Evolutionary conservation across 2,888 invertebrate species (phyloP).

Genomic region (Mylabris sibirica): DNA sequence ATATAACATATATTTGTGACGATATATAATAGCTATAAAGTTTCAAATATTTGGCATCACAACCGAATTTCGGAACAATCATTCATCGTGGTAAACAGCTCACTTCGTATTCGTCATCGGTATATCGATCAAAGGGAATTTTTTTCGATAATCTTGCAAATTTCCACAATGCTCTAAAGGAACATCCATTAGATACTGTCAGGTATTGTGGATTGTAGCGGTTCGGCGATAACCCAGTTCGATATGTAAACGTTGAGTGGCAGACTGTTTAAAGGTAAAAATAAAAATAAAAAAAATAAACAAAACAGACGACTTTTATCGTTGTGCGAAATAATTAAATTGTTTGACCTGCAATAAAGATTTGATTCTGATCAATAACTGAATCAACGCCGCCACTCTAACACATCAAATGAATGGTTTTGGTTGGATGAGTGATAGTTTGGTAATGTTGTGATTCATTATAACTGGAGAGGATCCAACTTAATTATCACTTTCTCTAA

Average conservation of each 20-base stretch:
- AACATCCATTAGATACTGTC: conserved; percentile 6
- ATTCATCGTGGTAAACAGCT: not conserved
- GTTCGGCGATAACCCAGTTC: too few relatives aligned
- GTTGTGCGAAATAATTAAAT: too few relatives aligned
- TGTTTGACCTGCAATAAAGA: not conserved
- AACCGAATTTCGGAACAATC: not conserved
- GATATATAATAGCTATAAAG: not conserved
- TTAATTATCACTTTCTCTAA: conserved; percentile 1
- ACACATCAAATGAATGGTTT: not conserved
- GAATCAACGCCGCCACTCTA: not conserved
- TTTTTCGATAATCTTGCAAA: conserved; percentile 1
- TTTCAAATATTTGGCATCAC: not conserved
- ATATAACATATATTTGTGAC: too few relatives aligned
- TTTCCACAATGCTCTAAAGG: not conserved
- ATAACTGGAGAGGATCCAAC: not conserved
- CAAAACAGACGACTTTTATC: too few relatives aligned
- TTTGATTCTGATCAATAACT: not conserved
- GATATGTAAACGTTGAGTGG: not conserved
- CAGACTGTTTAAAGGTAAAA: not conserved
- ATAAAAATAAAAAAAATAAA: too few relatives aligned
- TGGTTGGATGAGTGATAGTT: not conserved
- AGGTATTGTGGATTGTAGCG: not conserved
- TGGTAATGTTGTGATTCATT: not conserved
- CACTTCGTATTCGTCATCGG: not conserved
- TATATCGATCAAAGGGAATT: not conserved